Conservation (phyloP, 2,113 vertebrate species). For the Irena cyanogastra region DNA sequence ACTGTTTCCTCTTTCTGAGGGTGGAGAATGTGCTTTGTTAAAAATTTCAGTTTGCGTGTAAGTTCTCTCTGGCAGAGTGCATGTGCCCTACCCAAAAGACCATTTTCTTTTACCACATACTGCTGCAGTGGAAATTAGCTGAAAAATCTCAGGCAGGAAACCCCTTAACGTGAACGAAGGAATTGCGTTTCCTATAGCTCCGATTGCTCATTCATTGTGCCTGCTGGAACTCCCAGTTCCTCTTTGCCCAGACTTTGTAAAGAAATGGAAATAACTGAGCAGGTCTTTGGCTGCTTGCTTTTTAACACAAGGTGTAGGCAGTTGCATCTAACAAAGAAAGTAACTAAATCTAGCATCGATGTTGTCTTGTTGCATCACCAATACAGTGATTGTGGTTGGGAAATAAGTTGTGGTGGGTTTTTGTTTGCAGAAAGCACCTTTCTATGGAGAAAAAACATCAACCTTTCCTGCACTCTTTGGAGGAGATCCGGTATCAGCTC, state of each 20-base stretch:
- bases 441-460: background rate
- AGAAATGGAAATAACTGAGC: background rate
- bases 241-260: background rate
- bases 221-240: background rate
- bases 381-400: background rate
- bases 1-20: constrained; percentile 2
- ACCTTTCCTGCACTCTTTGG: background rate
- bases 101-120: background rate
- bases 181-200: background rate
- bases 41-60: background rate
- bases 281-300: background rate
- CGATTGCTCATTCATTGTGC: background rate
- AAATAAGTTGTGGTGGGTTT: background rate
- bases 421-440: background rate
- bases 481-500: background rate
- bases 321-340: background rate
- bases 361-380: background rate
- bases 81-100: background rate
- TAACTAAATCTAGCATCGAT: background rate
- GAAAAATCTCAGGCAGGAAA: background rate
- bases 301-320: background rate
- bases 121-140: background rate
- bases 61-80: background rate
- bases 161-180: background rate
- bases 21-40: constrained; percentile 27